Evolutionary conservation across 2,888 invertebrate species (phyloP), one percentile per base, ranked within the genome.

Genomic region (Tinea semifulvella): DNA sequence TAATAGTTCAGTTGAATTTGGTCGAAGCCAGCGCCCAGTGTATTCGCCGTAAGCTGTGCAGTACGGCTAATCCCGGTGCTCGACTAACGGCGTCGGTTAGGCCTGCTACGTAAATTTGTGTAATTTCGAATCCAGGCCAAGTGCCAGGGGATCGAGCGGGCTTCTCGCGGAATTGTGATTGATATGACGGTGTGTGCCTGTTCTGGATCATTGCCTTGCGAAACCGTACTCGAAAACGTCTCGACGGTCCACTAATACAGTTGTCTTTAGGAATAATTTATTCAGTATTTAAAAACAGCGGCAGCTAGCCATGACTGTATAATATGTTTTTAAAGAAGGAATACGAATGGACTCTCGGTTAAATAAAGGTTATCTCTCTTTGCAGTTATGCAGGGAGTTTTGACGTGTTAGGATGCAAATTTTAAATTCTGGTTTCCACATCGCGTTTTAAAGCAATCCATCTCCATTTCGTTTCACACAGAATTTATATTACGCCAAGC

Each of bases 51-150:
- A 72, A 74, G 75, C 77, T 68, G 62, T 58, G 60, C 62, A 63
- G 57, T 56, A 58, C 61, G 62, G 61, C 66, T 77, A 77, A 80
- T 77, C 76, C 74, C 61, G 53, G 56, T 56, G 61, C 65, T 55
- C 61, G 61, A 58, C 70, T 69, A 69, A 65, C 71, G 65, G 63
- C 61, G 52, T 60, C 60, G 65, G 71, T 65, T 69, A 72, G 75
- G 71, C 75, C 64, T 65, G 66, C 68, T 65, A 70, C 72, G 75
- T 76, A 77, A 80, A 77, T 77, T 79, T 73, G 74, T 74, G 73
- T 80, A 76, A 79, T 77, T 79, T 75, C 61, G 74, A 65, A 80
- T 77, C 68, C 69, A 77, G 79, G 79, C 75, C 77, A 76, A 77
- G 75, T 76, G 75, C 77, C 79, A 77, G 70, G 79, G 77, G 77